Conservation (phyloP, 1,140 invertebrate genomes). For the Atopsyche davidsoni region DNA sequence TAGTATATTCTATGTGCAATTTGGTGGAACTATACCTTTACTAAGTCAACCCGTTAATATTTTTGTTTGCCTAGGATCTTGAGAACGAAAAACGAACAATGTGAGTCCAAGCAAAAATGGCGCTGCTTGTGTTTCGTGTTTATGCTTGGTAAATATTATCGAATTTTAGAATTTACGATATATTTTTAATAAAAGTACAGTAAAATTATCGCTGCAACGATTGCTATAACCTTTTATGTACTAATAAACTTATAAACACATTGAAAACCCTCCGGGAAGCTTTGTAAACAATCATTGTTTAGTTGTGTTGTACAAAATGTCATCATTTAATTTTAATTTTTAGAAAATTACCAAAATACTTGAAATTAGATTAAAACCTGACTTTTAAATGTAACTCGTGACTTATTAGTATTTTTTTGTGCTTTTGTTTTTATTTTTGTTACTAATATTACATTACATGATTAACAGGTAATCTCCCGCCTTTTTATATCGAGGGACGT, state of each 20-base stretch:
- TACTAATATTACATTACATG: slow-evolving; percentile 8
- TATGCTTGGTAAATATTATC: slow-evolving; percentile 16
- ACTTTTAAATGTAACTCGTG: slow-evolving; percentile 1
- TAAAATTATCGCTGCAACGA: slow-evolving; percentile 1
- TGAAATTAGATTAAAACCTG: background rate
- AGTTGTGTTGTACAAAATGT: slow-evolving; percentile 17
- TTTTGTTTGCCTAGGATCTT: too few species aligned
- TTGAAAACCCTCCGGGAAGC: background rate
- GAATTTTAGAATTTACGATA: slow-evolving; percentile 13
- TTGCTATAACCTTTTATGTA: slow-evolving; percentile 4
- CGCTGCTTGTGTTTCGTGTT: slow-evolving; percentile 24
- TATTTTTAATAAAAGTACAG: slow-evolving; percentile 1
- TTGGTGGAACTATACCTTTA: too few species aligned
- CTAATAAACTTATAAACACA: background rate
- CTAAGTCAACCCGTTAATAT: too few species aligned
- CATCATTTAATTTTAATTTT: slow-evolving; percentile 26
- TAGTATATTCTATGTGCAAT: too few species aligned
- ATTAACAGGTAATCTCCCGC: slow-evolving; percentile 20
- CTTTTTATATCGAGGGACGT: slow-evolving; percentile 14
- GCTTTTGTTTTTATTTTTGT: slow-evolving; percentile 19
- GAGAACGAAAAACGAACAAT: too few species aligned
- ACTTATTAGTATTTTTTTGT: slow-evolving; percentile 18
- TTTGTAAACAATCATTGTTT: slow-evolving; percentile 16
- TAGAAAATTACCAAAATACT: slow-evolving; percentile 26
- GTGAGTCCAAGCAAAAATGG: slow-evolving; percentile 19